Evolutionary conservation across 2,888 invertebrate species (phyloP), one percentile per base, ranked within the genome.

Genomic region (Drosophila tanythrix): DNA sequence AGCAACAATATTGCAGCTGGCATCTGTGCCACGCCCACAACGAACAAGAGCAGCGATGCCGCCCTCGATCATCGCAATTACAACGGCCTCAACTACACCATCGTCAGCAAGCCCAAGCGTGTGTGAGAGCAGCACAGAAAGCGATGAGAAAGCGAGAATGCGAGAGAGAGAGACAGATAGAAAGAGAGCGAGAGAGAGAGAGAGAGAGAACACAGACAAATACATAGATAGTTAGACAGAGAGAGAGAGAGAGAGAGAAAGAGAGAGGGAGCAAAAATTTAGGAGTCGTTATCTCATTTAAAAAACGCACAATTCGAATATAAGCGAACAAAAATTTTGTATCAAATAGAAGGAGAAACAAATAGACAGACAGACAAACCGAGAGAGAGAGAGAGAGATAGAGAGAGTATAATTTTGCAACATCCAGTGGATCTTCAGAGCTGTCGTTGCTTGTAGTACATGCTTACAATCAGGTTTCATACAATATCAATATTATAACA

Each of bases 41-140:
- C 35, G 72, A 81, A 72, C 62, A 81, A 81, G 63, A 70, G 62
- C 66, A 82, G 76, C 69, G 91, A 92, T 58, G 82, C 92, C 25
- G 94, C 94, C 82, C 94, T 96, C 40, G 95, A 94, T 88, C 96
- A 96, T 91, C 95, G 95, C 89, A 95, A 94, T 84, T 95, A 95
- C 82, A 97, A 97, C 91, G 96, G 97, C 64, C 95, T 95, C 75
- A 96, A 96, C 89, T 97, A 97, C 93, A 97, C 97, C 74, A 94
- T 97, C 89, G 96, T 97, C 67, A 97, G 97, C 92, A 97, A 97
- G 93, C 96, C 97, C 90, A 97, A 97, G 95, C 95, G 96, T 93
- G 97, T 97, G 93, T 97, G 53, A 78, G 38, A 31, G 58, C 48
- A 38, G 29, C 15, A 18, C 21, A 15, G 52, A 18, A 97, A 97